Conservation (phyloP, 2,113 vertebrate genomes). For the Recurvirostra avosetta region DNA sequence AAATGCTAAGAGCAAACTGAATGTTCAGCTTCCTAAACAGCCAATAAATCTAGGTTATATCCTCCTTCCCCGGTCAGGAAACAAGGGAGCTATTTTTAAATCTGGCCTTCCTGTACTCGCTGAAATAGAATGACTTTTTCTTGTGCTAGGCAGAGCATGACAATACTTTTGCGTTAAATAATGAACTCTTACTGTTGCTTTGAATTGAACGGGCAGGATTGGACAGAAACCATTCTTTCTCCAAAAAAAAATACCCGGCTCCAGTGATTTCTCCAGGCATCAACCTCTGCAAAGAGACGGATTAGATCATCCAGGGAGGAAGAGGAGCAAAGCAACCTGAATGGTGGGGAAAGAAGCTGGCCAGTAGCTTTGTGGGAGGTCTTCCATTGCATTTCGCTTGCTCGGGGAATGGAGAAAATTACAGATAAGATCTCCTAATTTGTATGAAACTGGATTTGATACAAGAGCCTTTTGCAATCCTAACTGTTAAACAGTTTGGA, state of each 20-base stretch:
- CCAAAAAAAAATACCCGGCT: background rate
- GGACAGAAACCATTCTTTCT: background rate
- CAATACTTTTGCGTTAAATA: background rate
- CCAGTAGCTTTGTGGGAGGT: background rate
- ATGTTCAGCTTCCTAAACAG: background rate
- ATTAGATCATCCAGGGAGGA: background rate
- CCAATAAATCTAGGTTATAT: background rate
- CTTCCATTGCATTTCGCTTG: background rate
- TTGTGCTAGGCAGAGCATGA: background rate
- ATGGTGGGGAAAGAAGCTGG: background rate
- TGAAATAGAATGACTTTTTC: background rate
- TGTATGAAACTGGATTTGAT: background rate
- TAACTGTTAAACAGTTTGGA: background rate
- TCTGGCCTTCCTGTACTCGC: background rate
- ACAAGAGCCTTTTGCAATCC: background rate
- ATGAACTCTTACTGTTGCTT: background rate
- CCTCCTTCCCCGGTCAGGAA: background rate
- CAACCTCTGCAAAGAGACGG: background rate
- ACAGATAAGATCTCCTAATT: background rate
- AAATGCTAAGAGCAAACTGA: background rate
- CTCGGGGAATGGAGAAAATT: background rate
- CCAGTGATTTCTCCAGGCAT: background rate
- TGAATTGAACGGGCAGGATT: background rate
- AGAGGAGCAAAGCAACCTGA: background rate
- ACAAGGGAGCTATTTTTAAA: conserved; percentile 15